Evolutionary conservation across 2,113 vertebrate species (phyloP).

Genomic region (Tylochromis polylepis): DNA sequence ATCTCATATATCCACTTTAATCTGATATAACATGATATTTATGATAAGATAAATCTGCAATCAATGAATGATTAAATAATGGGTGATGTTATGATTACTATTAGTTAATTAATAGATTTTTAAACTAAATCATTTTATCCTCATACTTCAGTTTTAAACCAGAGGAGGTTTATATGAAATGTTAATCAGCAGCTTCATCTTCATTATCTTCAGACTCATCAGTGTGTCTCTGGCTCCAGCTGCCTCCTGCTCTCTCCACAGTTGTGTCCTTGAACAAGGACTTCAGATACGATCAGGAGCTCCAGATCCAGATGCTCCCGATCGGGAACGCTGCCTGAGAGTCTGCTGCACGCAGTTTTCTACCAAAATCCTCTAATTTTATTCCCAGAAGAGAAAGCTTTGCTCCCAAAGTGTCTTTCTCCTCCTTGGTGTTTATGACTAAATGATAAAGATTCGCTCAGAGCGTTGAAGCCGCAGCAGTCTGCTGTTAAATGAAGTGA

Average conservation of each 20-base stretch:
- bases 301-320: neutral
- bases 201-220: neutral
- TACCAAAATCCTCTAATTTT: neutral
- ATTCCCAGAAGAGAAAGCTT: neutral
- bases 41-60: neutral
- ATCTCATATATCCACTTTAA: neutral
- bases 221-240: neutral
- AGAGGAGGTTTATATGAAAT: neutral
- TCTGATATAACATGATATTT: neutral
- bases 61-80: rapidly evolving
- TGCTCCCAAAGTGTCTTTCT: neutral
- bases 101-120: neutral
- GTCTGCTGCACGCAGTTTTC: neutral
- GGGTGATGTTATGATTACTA: neutral
- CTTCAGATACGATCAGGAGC: neutral
- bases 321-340: neutral
- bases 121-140: neutral
- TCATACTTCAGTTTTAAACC: neutral
- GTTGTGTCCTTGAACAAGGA: constrained; percentile 49
- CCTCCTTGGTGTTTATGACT: neutral
- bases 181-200: neutral
- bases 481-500: neutral
- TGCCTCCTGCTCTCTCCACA: neutral
- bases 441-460: rapidly evolving
- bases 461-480: neutral